Evolutionary conservation across 2,888 invertebrate genomes (phyloP).

Genomic region (Epinotia bilunana): DNA sequence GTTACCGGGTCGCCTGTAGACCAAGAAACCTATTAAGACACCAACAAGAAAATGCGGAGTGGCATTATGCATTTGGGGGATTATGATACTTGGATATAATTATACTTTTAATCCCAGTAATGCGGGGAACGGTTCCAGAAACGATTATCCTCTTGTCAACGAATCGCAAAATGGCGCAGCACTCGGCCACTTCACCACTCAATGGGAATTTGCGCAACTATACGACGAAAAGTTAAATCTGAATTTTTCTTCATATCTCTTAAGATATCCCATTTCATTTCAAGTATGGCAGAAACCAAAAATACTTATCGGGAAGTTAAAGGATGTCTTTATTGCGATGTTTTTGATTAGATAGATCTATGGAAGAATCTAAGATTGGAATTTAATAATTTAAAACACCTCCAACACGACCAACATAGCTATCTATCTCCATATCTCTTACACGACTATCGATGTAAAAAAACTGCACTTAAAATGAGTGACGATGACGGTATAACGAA

Average conservation of each 20-base stretch:
- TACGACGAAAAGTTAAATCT: conserved; percentile 23
- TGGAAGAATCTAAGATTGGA: neutral
- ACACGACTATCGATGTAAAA: no score
- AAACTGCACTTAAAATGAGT: no score
- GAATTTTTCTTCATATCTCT: conserved; percentile 12
- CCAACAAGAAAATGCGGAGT: conserved; percentile 1
- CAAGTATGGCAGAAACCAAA: neutral
- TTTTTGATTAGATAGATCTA: neutral
- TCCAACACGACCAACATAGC: neutral
- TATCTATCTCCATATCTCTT: no score
- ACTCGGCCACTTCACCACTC: conserved; percentile 56
- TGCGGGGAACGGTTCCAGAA: conserved; percentile 40
- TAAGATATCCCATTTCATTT: neutral
- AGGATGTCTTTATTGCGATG: neutral
- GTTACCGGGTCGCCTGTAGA: neutral
- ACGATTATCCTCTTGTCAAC: conserved; percentile 63
- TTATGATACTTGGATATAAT: neutral
- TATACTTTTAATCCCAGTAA: conserved; percentile 31
- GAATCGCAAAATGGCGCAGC: conserved; percentile 56
- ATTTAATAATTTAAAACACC: neutral
- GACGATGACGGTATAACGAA: no score
- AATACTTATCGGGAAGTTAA: neutral
- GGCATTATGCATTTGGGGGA: conserved; percentile 16
- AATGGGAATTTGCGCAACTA: conserved; percentile 67
- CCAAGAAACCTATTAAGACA: neutral